Evolutionary conservation across 2,113 vertebrate genomes (phyloP), one percentile per base, ranked within the genome.

Genomic region (Recurvirostra avosetta): DNA sequence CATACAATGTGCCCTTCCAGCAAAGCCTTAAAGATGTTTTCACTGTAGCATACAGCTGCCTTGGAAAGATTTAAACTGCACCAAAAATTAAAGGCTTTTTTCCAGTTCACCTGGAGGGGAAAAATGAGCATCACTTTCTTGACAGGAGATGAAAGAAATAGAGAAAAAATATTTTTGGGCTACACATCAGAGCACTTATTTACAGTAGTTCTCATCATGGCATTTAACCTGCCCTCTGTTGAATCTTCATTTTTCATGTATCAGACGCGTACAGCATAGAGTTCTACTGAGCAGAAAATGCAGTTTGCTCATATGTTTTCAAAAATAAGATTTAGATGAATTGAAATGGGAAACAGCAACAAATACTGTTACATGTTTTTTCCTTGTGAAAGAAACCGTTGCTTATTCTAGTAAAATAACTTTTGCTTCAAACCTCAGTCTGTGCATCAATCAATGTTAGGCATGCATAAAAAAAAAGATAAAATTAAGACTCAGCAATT

Each of bases 101-200:
- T 95, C 76, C 56, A 68, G 67, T 92, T 96, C 74, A 94, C 78
- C 76, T 94, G 88, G 32, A 92, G 58, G 88, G 67, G 38, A 12
- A 83, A 90, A 94, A 76, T 36, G 29, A 76, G 29, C 81, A 73
- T 94, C 47, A 12, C 8, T 91, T 76, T 90, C 87, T 82, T 96
- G 90, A 76, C 45, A 88, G 81, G 66, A 94, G 81, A 94, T 96
- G 71, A 93, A 96, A 91, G 74, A 92, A 94, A 62, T 15, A 70
- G 71, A 71, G 49, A 73, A 88, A 95, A 90, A 85, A 38, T 34
- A 45, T 47, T 79, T 84, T 94, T 65, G 74, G 93, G 40, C 80
- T 32, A 34, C 45, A 72, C 66, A 93, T 95, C 58, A 91, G 62
- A 91, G 92, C 45, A 30, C 49, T 89, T 93, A 55, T 67, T 83